phyloP scores from a whole-genome alignment of 2,888 invertebrate genomes.

The Leistus spinibarbis region DNA sequence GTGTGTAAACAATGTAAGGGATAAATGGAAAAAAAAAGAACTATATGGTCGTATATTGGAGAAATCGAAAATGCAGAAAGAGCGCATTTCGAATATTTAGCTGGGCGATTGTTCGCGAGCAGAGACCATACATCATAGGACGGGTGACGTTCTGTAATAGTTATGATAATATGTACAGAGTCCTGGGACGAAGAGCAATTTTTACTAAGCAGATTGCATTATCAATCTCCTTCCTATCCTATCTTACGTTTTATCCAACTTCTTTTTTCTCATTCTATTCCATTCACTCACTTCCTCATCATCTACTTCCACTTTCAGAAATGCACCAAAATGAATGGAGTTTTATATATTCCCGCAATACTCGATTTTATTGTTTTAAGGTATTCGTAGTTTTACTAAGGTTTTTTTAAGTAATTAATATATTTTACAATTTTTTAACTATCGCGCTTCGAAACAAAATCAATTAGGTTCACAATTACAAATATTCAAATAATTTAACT shows the following conservation, averaged over 20 bases:
- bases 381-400: too few relatives aligned
- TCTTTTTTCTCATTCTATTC: constrained; percentile 2
- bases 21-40: too few relatives aligned
- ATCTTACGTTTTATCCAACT: neutral
- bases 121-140: constrained; percentile 56
- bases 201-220: constrained; percentile 60
- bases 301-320: neutral
- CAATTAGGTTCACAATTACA: too few relatives aligned
- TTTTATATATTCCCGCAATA: too few relatives aligned
- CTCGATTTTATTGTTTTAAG: too few relatives aligned
- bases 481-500: too few relatives aligned
- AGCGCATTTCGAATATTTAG: constrained; percentile 47
- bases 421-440: too few relatives aligned
- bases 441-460: too few relatives aligned
- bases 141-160: constrained; percentile 59
- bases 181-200: constrained; percentile 55
- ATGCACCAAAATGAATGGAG: neutral
- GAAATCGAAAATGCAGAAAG: neutral
- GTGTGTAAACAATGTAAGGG: too few relatives aligned
- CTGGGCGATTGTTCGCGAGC: constrained; percentile 55
- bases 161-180: constrained; percentile 60
- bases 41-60: neutral
- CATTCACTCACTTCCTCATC: neutral
- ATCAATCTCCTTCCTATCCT: constrained; percentile 55
- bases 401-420: too few relatives aligned